Base-by-base conservation (phyloP, 2,888 invertebrate genomes). In the Macroteleia sp. region DNA sequence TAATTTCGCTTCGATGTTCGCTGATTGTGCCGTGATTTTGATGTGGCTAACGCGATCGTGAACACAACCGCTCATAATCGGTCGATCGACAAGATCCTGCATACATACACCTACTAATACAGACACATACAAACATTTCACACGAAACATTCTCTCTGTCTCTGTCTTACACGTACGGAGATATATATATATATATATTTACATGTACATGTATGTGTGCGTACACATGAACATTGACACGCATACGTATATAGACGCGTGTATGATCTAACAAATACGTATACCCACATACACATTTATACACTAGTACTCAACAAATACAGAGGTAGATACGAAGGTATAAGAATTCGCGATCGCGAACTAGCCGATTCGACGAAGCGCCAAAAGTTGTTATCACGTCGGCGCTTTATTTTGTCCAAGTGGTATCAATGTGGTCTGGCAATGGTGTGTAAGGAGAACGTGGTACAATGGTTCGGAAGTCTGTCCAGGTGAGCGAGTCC, bases 391-490 rank as follows among this genome's bases (percentile, higher is more conserved):
- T 88, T 85, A 61, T 70, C 85, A 86, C 86, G 86, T 86, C 87
- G 89, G 85, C 86, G 88, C 87, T 87, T 87, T 85, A 85, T 87
- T 87, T 85, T 87, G 86, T 85, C 87, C 81, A 88, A 89, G 87
- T 88, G 87, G 87, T 89, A 93, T 93, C 93, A 92, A 93, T 93
- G 93, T 93, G 92, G 93, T 93, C 95, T 95, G 96, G 96, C 96
- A 95, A 97, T 97, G 97, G 96, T 97, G 96, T 97, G 90, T 90
- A 97, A 97, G 95, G 97, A 97, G 95, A 98, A 98, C 94, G 96
- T 98, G 93, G 96, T 97, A 94, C 95, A 95, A 95, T 98, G 98
- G 98, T 99, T 98, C 95, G 97, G 96, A 95, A 96, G 96, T 95
- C 86, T 91, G 87, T 90, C 91, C 89, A 91, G 91, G 91, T 91